Percentiles rank a stretch among this genome's conserved stretches.
These are phyloP conservation scores for Clivina fossor DNA, from an alignment of 2,888 invertebrate species.

Conservation along the genomic window DNA sequence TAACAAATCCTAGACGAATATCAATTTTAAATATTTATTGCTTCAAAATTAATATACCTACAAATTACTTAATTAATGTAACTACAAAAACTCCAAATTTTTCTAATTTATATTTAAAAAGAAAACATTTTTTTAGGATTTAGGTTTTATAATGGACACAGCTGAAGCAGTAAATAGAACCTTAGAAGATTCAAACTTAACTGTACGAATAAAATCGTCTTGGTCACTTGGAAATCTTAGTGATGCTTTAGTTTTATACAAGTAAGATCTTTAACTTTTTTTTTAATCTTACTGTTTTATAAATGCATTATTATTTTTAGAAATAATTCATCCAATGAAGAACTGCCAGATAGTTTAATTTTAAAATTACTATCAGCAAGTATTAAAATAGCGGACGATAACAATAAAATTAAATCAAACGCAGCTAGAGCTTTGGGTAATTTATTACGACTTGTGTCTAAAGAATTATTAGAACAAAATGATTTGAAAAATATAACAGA, in stretches of 20 bases:
- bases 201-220: slow-evolving; percentile 76
- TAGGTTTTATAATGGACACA: slow-evolving; percentile 75
- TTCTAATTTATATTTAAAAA: slow-evolving; percentile 24
- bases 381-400: slow-evolving; percentile 66
- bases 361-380: slow-evolving; percentile 69
- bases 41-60: too few species aligned
- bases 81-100: not conserved
- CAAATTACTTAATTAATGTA: slow-evolving; percentile 4
- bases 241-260: slow-evolving; percentile 74
- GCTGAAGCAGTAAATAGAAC: slow-evolving; percentile 71
- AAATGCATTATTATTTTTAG: slow-evolving; percentile 47
- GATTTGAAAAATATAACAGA: slow-evolving; percentile 60
- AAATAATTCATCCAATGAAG: slow-evolving; percentile 60
- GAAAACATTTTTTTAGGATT: too few species aligned
- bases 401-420: slow-evolving; percentile 82
- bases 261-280: slow-evolving; percentile 53
- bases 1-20: too few species aligned
- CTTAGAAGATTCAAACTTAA: slow-evolving; percentile 64
- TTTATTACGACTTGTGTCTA: slow-evolving; percentile 66
- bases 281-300: slow-evolving; percentile 38
- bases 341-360: slow-evolving; percentile 69
- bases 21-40: slow-evolving; percentile 1
- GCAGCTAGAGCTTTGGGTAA: slow-evolving; percentile 81
- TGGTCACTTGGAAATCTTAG: slow-evolving; percentile 88
- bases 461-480: slow-evolving; percentile 55